phyloP scores from a whole-genome alignment of 2,113 vertebrate species.

The Triplophysa rosa region DNA sequence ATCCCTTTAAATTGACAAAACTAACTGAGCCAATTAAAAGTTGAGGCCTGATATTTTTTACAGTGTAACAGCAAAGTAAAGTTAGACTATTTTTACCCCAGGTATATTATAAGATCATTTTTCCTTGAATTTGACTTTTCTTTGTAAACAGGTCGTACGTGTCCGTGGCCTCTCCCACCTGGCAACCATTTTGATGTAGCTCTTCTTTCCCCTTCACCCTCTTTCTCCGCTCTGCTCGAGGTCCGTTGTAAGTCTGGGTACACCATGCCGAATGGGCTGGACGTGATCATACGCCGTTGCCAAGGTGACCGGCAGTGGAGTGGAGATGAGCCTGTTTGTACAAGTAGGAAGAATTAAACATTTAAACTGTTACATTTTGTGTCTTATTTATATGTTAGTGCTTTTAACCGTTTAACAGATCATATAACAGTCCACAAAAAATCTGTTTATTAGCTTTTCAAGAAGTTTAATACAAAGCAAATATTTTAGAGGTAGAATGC shows the following conservation, averaged over 20 bases:
- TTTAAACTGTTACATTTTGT: not conserved
- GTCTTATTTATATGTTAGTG: not conserved
- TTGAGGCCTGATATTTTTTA: too few relatives aligned
- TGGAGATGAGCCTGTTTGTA: conserved; percentile 73
- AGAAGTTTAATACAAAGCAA: too few relatives aligned
- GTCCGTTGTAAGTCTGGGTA: conserved; percentile 75
- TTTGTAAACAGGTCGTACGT: conserved; percentile 71
- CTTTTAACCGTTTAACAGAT: too few relatives aligned
- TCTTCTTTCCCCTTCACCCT: conserved; percentile 72
- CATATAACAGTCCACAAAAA: too few relatives aligned
- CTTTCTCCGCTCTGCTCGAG: conserved; percentile 75
- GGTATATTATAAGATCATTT: too few relatives aligned
- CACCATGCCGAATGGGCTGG: conserved; percentile 66
- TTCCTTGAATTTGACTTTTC: not conserved
- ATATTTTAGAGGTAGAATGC: too few relatives aligned
- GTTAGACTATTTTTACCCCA: not conserved
- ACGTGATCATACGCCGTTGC: conserved; percentile 74
- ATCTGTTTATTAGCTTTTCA: too few relatives aligned
- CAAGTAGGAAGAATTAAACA: conserved; percentile 64
- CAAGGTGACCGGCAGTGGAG: conserved; percentile 84
- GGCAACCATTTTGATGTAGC: conserved; percentile 53
- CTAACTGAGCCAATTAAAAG: too few relatives aligned
- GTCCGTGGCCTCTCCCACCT: conserved; percentile 76
- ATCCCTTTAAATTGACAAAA: too few relatives aligned
- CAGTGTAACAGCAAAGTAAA: too few relatives aligned